A percentile compares a stretch with the other conserved stretches of the same genome.
phyloP scores from a whole-genome alignment of 2,888 invertebrate species.

The Nomada ferruginata region DNA sequence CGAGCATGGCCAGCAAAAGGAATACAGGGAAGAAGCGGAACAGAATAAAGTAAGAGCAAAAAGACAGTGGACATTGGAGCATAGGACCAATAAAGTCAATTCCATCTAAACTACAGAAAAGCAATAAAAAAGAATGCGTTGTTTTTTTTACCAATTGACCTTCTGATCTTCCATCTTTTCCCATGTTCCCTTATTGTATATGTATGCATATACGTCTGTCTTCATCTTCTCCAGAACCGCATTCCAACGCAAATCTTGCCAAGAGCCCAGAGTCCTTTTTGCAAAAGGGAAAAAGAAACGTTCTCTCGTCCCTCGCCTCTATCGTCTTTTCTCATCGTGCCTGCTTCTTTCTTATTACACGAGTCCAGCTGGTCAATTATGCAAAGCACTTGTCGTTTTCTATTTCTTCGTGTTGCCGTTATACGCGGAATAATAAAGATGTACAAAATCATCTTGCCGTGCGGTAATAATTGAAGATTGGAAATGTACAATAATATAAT shows the following conservation, averaged over 20 bases:
- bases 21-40: neutral
- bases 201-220: constrained; percentile 36
- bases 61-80: neutral
- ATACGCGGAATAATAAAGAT: too few relatives aligned
- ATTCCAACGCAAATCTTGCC: constrained; percentile 59
- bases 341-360: constrained; percentile 34
- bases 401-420: neutral
- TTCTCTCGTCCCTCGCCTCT: constrained; percentile 29
- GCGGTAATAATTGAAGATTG: neutral
- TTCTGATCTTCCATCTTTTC: constrained; percentile 24
- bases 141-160: constrained; percentile 38
- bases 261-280: constrained; percentile 39
- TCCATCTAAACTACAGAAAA: constrained; percentile 38
- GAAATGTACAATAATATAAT: neutral
- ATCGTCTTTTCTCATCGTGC: constrained; percentile 38
- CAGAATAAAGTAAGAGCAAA: constrained; percentile 17
- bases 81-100: constrained; percentile 46
- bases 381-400: constrained; percentile 25
- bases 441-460: neutral
- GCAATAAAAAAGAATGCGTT: constrained; percentile 52
- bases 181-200: constrained; percentile 19
- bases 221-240: constrained; percentile 34
- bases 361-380: constrained; percentile 19
- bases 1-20: constrained; percentile 30
- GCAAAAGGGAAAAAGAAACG: constrained; percentile 51